Evolutionary conservation across 2,797 vertebrate genomes (phyloP).

Genomic region (Catamblyrhynchus diadema): DNA sequence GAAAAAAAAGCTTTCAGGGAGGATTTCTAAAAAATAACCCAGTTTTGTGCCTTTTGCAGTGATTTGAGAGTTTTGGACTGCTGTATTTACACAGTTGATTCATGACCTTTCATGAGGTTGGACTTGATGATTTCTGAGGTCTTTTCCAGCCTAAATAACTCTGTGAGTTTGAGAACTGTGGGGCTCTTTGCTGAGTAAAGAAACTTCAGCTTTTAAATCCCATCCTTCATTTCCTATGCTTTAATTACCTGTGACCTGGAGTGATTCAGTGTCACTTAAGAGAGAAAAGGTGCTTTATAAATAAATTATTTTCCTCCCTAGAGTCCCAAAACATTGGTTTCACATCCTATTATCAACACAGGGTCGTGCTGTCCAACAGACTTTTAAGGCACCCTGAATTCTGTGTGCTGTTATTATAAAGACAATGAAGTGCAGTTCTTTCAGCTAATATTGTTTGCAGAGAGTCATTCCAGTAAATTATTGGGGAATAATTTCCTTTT

Average conservation of each 20-base stretch:
- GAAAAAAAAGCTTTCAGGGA: neutral
- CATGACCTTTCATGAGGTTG: neutral
- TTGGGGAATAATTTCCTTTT: neutral
- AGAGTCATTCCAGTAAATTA: neutral
- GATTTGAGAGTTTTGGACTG: neutral
- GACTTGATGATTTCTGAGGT: neutral
- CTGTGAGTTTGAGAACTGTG: rapidly evolving
- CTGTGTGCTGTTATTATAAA: neutral
- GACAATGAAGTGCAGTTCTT: neutral
- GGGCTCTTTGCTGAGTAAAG: neutral
- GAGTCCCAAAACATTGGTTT: neutral
- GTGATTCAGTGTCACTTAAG: neutral
- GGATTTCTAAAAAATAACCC: neutral
- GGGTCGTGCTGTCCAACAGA: neutral
- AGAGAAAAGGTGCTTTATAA: neutral
- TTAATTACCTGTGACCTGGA: neutral
- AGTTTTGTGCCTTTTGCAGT: neutral
- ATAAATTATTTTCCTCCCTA: neutral
- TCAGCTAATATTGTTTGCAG: neutral
- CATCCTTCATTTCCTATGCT: neutral
- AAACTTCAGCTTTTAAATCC: neutral
- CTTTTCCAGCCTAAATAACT: neutral
- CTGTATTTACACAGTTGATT: neutral
- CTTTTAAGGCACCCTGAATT: neutral
- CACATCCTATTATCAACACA: neutral